Evolutionary conservation across 2,888 invertebrate genomes (phyloP), one percentile per base, ranked within the genome.

Genomic region (Machimus rusticus): DNA sequence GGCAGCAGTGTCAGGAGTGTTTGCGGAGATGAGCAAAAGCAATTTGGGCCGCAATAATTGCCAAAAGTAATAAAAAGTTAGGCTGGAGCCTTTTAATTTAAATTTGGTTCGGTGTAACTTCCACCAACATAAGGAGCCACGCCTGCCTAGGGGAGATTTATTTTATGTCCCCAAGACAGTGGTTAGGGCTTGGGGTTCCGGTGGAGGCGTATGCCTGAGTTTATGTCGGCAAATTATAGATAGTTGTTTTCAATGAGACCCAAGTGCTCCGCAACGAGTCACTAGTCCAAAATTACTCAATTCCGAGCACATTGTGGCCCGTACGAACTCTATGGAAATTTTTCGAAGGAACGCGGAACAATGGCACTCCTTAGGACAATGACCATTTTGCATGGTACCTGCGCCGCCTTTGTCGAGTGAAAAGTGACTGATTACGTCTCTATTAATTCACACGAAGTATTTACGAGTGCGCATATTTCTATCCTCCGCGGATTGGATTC

Each of bases 11-110:
- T 78, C 34, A 19, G 78, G 31, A 76, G 34, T 37, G 37, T 76
- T 76, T 76, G 37, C 34, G 16, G 51, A 79, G 51, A 79, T 79
- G 79, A 79, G 57, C 57, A 82, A 57, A 37, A 82, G 66, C 57
- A 57, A 82, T 82, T 82, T 66, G 57, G 82, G 66, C 34, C 57
- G 66, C 57, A 51, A 37, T 82, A 82, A 82, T 82, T 82, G 82
- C 82, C 66, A 79, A 46, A 43, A 39, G 76, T 76, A 76, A 76
- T 34, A 76, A 34, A 76, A 76, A 76, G 66, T 66, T 66, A 19
- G 23, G 19, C 66, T 66, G 23, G 28, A 66, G 66, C 66, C 66
- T 66, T 66, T 66, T 66, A 66, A 66, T 66, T 66, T 66, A 66
- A 66, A 66, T 66, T 66, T 66, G 19, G 23, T 19, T 66, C 28